These are phyloP conservation scores for Cyclargus thomasi DNA, from an alignment of 1,140 invertebrate genomes.

Conservation along the genomic window DNA sequence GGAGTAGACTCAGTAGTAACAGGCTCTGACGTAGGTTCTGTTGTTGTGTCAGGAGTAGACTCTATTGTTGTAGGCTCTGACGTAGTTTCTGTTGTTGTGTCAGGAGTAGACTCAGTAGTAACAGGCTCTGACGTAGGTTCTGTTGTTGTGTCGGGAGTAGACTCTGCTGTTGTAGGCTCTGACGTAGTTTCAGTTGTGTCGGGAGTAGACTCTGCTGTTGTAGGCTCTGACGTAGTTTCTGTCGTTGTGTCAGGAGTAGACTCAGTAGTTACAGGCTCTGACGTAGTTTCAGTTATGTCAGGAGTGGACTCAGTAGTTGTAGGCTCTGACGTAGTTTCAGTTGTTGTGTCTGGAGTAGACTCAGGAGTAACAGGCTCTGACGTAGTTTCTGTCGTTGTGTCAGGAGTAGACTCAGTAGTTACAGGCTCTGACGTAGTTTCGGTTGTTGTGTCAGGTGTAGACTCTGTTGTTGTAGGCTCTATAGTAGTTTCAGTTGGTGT, in stretches of 20 bases:
- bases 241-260: not conserved
- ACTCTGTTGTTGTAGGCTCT: not conserved
- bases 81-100: conserved; percentile 3
- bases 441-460: not conserved
- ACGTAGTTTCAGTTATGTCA: not conserved
- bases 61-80: not conserved
- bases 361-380: not conserved
- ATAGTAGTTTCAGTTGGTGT: conserved; percentile 5
- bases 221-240: not conserved
- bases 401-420: not conserved
- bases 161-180: too few relatives aligned
- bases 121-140: conserved; percentile 9
- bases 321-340: not conserved
- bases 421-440: not conserved
- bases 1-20: not conserved
- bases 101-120: not conserved
- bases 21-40: not conserved
- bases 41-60: not conserved
- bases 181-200: too few relatives aligned
- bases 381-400: conserved; percentile 8
- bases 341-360: not conserved
- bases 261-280: not conserved
- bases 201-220: not conserved
- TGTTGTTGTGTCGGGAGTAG: conserved; percentile 5
- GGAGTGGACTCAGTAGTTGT: conserved; percentile 5